Conservation (phyloP, 2,888 invertebrate genomes). For the Brachyptera risi region DNA sequence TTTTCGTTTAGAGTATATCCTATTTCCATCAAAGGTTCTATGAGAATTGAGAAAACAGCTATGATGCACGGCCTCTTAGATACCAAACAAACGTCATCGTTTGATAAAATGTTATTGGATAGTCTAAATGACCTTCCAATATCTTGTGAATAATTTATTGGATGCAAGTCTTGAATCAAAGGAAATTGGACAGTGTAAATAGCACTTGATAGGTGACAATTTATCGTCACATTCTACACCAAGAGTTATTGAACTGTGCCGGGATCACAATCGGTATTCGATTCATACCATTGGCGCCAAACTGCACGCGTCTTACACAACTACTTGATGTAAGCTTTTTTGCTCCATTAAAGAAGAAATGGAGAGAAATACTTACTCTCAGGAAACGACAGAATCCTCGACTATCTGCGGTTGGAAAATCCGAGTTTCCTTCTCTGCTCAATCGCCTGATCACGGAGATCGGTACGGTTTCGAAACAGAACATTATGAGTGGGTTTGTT, state of each 20-base stretch:
- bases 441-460: neutral
- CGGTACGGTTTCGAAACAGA: neutral
- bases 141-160: too few relatives aligned
- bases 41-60: too few relatives aligned
- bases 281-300: constrained; percentile 40
- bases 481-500: neutral
- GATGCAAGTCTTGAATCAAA: too few relatives aligned
- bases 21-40: too few relatives aligned
- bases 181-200: too few relatives aligned
- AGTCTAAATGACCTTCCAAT: too few relatives aligned
- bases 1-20: too few relatives aligned
- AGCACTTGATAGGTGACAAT: constrained; percentile 41
- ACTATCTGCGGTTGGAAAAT: constrained; percentile 20
- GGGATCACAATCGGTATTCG: constrained; percentile 40
- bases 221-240: constrained; percentile 35
- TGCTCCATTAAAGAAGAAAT: constrained; percentile 31
- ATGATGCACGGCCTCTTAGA: too few relatives aligned
- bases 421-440: constrained; percentile 1
- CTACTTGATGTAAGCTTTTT: constrained; percentile 34
- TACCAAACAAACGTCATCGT: too few relatives aligned
- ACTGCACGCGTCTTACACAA: constrained; percentile 33
- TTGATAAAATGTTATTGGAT: too few relatives aligned
- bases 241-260: constrained; percentile 37
- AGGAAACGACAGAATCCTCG: constrained; percentile 28
- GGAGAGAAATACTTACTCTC: constrained; percentile 28